These are phyloP conservation scores for Peromyscus californicus DNA, from an alignment of 2,113 vertebrate genomes.

Conservation along the genomic window DNA sequence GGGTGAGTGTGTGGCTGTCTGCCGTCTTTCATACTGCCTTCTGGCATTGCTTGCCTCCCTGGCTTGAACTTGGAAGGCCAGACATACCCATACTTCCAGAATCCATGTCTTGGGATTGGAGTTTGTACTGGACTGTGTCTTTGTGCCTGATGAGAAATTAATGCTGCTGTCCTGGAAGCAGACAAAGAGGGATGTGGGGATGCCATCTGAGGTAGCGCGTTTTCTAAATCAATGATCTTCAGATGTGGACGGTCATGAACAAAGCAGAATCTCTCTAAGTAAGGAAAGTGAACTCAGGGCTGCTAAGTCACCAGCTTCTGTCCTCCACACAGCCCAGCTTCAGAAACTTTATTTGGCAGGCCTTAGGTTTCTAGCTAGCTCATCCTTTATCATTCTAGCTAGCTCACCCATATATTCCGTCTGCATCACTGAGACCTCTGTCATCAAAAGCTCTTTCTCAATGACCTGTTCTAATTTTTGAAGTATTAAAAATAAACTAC, in stretches of 20 bases:
- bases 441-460: conserved; percentile 3
- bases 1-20: not conserved
- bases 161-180: not conserved
- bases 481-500: conserved; percentile 40
- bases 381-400: not conserved
- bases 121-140: conserved; percentile 1
- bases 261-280: not conserved
- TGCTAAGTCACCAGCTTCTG: not conserved
- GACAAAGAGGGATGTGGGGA: not conserved
- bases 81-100: not conserved
- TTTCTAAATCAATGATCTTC: not conserved
- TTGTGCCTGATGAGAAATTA: conserved; percentile 31
- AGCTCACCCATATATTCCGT: not conserved
- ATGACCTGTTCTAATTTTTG: conserved; percentile 27
- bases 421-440: not conserved
- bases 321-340: not conserved
- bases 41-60: conserved; percentile 35
- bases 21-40: conserved; percentile 39
- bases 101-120: not conserved
- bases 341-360: not conserved
- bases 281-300: not conserved
- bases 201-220: not conserved
- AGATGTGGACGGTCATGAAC: not conserved
- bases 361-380: not conserved
- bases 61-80: not conserved